Conservation (phyloP, 2,797 vertebrate genomes). For the Dipus sagitta region DNA sequence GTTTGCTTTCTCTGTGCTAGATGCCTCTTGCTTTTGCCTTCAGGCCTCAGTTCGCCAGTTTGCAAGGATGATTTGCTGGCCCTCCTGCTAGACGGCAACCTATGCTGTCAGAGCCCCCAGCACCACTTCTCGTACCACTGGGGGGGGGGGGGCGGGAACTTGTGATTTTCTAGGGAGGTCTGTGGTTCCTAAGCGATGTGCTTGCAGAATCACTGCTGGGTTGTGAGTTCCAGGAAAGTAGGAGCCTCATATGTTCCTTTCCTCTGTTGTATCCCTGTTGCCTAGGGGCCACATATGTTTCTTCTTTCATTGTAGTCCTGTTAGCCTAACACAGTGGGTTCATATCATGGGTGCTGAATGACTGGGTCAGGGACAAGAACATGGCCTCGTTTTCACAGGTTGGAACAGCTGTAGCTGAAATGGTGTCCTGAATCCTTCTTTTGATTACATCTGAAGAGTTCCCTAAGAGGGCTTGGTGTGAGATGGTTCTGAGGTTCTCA, state of each 20-base stretch:
- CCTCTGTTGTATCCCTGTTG: neutral
- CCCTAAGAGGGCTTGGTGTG: neutral
- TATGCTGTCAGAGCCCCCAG: neutral
- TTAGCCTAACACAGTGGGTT: neutral
- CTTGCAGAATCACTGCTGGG: neutral
- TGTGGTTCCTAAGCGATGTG: neutral
- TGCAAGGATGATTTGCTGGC: neutral
- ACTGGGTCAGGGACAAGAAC: neutral
- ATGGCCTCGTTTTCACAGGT: neutral
- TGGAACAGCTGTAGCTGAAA: neutral
- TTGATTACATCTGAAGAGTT: neutral
- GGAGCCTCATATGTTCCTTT: neutral
- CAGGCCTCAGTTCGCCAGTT: neutral
- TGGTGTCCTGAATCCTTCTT: neutral
- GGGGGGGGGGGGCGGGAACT: too few relatives aligned
- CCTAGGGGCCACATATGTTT: neutral
- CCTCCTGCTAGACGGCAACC: neutral
- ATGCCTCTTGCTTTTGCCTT: neutral
- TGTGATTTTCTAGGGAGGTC: neutral
- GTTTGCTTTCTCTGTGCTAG: neutral
- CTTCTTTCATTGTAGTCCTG: neutral
- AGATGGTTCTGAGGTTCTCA: neutral
- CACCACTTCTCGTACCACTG: neutral
- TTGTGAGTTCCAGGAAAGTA: neutral
- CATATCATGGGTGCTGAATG: neutral